Evolutionary conservation across 2,888 invertebrate species (phyloP).

Genomic region (Sphaerophoria rueppellii): DNA sequence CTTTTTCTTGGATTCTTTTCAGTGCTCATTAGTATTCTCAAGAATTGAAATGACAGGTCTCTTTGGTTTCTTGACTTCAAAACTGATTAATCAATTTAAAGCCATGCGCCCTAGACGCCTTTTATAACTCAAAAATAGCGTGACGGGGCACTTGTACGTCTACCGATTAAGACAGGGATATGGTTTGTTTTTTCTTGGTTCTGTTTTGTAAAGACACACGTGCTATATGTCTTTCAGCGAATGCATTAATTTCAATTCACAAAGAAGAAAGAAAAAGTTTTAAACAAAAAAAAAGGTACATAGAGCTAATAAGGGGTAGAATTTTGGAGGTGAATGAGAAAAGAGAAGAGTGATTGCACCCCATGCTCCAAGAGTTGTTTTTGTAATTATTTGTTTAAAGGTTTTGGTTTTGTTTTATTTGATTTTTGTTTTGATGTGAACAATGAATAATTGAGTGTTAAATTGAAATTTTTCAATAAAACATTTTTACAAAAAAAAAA

Average conservation of each 20-base stretch:
- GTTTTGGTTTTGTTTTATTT: slow-evolving; percentile 21
- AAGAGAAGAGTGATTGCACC: slow-evolving; percentile 50
- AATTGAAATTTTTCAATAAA: slow-evolving; percentile 19
- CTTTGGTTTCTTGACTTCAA: slow-evolving; percentile 6
- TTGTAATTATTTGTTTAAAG: slow-evolving; percentile 13
- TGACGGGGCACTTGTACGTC: slow-evolving; percentile 45
- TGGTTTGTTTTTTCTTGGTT: slow-evolving; percentile 17
- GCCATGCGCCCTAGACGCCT: slow-evolving; percentile 5
- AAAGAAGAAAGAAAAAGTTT: slow-evolving; percentile 24
- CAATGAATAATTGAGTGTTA: slow-evolving; percentile 39
- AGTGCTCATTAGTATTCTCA: slow-evolving; percentile 6
- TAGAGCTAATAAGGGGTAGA: slow-evolving; percentile 6
- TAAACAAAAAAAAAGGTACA: slow-evolving; percentile 23
- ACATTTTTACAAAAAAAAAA: slow-evolving; percentile 6
- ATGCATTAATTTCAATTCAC: slow-evolving; percentile 51
- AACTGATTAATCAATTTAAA: slow-evolving; percentile 29
- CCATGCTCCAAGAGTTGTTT: slow-evolving; percentile 28
- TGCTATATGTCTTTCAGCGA: slow-evolving; percentile 58
- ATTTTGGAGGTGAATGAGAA: neutral
- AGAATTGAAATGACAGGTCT: slow-evolving; percentile 32
- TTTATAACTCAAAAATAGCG: slow-evolving; percentile 12
- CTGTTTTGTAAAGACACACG: slow-evolving; percentile 28
- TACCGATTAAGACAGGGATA: neutral
- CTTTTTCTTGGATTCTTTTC: slow-evolving; percentile 3
- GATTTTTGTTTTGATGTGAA: slow-evolving; percentile 23